Percentiles rank a stretch among this genome's conserved stretches.
These are phyloP conservation scores for Silurus meridionalis DNA, from an alignment of 2,113 vertebrate species.

Conservation along the genomic window DNA sequence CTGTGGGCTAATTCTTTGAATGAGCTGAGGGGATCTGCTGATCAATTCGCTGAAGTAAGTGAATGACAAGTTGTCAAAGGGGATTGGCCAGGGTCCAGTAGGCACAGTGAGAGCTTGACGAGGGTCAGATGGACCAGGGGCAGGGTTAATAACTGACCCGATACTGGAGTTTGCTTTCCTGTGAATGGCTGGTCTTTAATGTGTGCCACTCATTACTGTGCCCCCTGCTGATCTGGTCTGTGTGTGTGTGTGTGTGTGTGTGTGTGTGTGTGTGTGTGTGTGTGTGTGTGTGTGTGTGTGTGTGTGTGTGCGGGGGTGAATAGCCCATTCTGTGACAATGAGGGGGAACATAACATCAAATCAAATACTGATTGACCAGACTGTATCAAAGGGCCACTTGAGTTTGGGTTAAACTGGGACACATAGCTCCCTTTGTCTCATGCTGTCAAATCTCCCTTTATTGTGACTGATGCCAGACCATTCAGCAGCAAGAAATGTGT, in stretches of 20 bases:
- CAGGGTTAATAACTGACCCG: constrained; percentile 63
- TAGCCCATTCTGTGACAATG: constrained; percentile 31
- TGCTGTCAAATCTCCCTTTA: constrained; percentile 46
- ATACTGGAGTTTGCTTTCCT: constrained; percentile 62
- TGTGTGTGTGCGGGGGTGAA: background rate
- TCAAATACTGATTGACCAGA: constrained; percentile 58
- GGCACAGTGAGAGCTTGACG: constrained; percentile 60
- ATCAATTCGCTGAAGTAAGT: constrained; percentile 56
- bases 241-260: constrained; percentile 43
- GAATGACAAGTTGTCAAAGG: constrained; percentile 62
- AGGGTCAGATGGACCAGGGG: constrained; percentile 56
- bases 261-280: constrained; percentile 52
- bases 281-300: constrained; percentile 15
- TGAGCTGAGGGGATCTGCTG: background rate
- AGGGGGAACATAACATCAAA: constrained; percentile 57
- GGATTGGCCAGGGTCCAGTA: constrained; percentile 60
- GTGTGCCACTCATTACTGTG: constrained; percentile 66
- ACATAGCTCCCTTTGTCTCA: constrained; percentile 45
- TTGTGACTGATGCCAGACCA: constrained; percentile 34
- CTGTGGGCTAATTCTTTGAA: background rate
- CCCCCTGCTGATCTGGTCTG: constrained; percentile 57
- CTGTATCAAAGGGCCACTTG: constrained; percentile 43
- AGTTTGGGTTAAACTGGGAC: constrained; percentile 59
- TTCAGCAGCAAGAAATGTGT: background rate
- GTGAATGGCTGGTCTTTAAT: constrained; percentile 64